These are phyloP conservation scores for Onychorhynchus coronatus DNA, from an alignment of 2,113 vertebrate genomes.

Conservation along the genomic window DNA sequence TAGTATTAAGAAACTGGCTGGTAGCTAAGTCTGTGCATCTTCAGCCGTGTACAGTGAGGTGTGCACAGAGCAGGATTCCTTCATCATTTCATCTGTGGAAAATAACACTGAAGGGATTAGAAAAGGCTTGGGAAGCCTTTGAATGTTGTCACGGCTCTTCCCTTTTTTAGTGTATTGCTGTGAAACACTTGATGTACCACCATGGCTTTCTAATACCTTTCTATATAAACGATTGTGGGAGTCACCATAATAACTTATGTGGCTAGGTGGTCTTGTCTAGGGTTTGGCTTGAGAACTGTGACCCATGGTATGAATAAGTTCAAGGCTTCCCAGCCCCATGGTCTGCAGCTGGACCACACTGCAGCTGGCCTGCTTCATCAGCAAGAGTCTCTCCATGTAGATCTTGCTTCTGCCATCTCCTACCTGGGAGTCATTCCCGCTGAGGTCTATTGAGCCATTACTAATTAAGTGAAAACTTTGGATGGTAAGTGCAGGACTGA, in stretches of 20 bases:
- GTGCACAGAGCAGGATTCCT: background rate
- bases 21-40: background rate
- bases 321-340: background rate
- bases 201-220: background rate
- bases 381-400: background rate
- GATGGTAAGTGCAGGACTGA: background rate
- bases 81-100: background rate
- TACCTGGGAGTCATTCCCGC: background rate
- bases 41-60: background rate
- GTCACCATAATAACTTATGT: accelerated
- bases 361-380: background rate
- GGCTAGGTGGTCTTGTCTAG: accelerated
- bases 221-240: background rate
- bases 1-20: background rate
- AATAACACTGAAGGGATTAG: background rate
- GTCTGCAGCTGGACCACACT: background rate
- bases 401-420: background rate
- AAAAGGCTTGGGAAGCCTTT: background rate
- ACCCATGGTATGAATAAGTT: accelerated
- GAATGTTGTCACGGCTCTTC: accelerated
- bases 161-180: background rate
- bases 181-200: background rate
- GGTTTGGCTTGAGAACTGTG: background rate
- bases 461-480: background rate
- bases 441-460: background rate